phyloP scores from a whole-genome alignment of 2,888 invertebrate genomes.

The Octodonta nipae region DNA sequence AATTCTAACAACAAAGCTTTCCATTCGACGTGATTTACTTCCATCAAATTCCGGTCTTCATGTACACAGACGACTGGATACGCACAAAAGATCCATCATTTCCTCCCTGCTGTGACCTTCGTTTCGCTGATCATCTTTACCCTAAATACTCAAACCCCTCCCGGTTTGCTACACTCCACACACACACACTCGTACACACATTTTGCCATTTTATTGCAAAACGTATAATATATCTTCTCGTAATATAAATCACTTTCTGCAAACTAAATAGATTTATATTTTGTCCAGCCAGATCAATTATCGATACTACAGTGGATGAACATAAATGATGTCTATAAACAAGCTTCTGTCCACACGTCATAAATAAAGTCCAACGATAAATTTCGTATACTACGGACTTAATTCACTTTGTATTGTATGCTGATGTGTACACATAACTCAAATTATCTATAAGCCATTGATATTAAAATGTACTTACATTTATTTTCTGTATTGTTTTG shows the following conservation, averaged over 20 bases:
- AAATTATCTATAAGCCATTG: constrained; percentile 6
- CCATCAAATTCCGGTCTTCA: constrained; percentile 24
- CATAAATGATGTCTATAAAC: constrained; percentile 24
- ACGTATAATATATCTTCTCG: constrained; percentile 14
- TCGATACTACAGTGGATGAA: constrained; percentile 18
- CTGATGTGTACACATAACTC: constrained; percentile 10
- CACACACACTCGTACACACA: constrained; percentile 6
- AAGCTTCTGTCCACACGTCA: constrained; percentile 21
- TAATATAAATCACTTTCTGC: constrained; percentile 16
- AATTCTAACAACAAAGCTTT: no score
- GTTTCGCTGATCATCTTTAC: no score
- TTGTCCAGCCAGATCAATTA: constrained; percentile 23
- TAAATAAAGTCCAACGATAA: constrained; percentile 20
- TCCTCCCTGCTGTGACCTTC: no score
- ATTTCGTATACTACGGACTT: constrained; percentile 16
- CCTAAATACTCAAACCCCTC: no score
- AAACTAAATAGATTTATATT: constrained; percentile 18
- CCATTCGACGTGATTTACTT: constrained; percentile 30
- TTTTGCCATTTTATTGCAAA: constrained; percentile 16
- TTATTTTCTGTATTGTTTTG: no score
- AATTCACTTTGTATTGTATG: constrained; percentile 14
- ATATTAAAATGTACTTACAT: constrained; percentile 5
- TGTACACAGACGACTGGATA: constrained; percentile 29
- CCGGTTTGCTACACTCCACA: constrained; percentile 19
- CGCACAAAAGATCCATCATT: constrained; percentile 32